Evolutionary conservation across 2,888 invertebrate genomes (phyloP).

Genomic region (Athetis lepigone): DNA sequence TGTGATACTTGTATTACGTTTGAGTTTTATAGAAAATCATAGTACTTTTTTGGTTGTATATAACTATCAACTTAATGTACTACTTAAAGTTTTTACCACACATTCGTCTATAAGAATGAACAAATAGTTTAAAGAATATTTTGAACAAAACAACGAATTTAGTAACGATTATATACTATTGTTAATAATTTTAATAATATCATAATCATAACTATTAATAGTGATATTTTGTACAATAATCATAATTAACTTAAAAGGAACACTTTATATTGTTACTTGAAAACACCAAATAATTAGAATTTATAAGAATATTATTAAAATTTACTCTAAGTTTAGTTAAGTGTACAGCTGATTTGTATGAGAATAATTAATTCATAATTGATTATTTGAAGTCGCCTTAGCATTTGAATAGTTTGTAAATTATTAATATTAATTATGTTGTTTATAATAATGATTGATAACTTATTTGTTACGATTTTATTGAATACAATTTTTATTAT

Average conservation of each 20-base stretch:
- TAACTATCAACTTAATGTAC: no score
- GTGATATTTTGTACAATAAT: slow-evolving; percentile 29
- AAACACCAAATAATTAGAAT: slow-evolving; percentile 64
- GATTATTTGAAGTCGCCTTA: slow-evolving; percentile 60
- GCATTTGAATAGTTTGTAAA: slow-evolving; percentile 67
- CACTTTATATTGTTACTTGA: slow-evolving; percentile 41
- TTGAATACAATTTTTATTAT: slow-evolving; percentile 59
- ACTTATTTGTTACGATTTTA: slow-evolving; percentile 70
- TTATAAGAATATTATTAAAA: slow-evolving; percentile 39
- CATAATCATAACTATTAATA: not conserved
- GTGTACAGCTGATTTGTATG: slow-evolving; percentile 48
- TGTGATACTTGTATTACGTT: no score
- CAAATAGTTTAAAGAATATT: slow-evolving; percentile 6
- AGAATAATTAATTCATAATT: slow-evolving; percentile 47
- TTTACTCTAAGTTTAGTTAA: slow-evolving; percentile 35
- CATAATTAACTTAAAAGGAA: slow-evolving; percentile 14
- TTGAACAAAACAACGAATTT: slow-evolving; percentile 7
- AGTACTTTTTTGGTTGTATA: not conserved
- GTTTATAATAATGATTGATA: slow-evolving; percentile 57
- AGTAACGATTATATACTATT: not conserved
- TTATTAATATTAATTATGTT: slow-evolving; percentile 54
- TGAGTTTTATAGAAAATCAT: not conserved
- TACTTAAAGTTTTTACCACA: no score
- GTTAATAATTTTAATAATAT: not conserved
- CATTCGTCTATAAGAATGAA: not conserved